Percentiles rank a stretch among this genome's conserved stretches.
Evolutionary conservation across 1,140 invertebrate species (phyloP).

Genomic region (Dendroctonus valens): DNA sequence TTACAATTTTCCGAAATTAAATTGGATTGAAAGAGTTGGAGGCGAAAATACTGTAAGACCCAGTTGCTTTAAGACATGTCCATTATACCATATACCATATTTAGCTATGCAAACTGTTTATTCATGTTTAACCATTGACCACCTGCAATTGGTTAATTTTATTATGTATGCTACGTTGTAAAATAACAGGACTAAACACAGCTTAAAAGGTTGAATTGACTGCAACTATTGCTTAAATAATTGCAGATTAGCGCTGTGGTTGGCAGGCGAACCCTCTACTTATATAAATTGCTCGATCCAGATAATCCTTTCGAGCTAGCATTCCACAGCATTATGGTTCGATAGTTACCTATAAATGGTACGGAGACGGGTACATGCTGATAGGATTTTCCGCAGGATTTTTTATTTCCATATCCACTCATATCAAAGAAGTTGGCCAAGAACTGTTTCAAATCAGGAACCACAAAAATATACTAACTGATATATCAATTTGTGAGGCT

Average conservation of each 20-base stretch:
- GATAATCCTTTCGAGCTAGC: slow-evolving; percentile 94
- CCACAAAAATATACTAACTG: slow-evolving; percentile 72
- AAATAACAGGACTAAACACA: too few relatives aligned
- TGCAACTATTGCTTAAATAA: too few relatives aligned
- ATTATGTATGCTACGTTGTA: slow-evolving; percentile 3
- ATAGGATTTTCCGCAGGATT: slow-evolving; percentile 94
- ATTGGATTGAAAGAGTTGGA: slow-evolving; percentile 77
- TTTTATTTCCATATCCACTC: slow-evolving; percentile 92
- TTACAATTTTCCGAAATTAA: slow-evolving; percentile 96
- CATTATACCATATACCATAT: too few relatives aligned
- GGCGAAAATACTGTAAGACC: slow-evolving; percentile 83
- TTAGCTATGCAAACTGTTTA: too few relatives aligned
- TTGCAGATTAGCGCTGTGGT: slow-evolving; percentile 85
- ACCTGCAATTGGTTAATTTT: slow-evolving; percentile 25
- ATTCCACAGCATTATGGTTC: slow-evolving; percentile 94
- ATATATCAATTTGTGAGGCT: slow-evolving; percentile 67
- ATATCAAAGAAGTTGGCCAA: slow-evolving; percentile 94
- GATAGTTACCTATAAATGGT: slow-evolving; percentile 93
- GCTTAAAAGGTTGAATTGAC: too few relatives aligned
- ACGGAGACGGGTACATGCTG: slow-evolving; percentile 95
- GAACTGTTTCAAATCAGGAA: slow-evolving; percentile 80
- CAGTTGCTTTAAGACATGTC: too few relatives aligned
- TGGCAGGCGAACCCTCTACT: slow-evolving; percentile 83
- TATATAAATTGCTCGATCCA: slow-evolving; percentile 88
- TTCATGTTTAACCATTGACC: too few relatives aligned